Conservation (phyloP, 2,888 invertebrate species). For the Ypsolopha sequella region DNA sequence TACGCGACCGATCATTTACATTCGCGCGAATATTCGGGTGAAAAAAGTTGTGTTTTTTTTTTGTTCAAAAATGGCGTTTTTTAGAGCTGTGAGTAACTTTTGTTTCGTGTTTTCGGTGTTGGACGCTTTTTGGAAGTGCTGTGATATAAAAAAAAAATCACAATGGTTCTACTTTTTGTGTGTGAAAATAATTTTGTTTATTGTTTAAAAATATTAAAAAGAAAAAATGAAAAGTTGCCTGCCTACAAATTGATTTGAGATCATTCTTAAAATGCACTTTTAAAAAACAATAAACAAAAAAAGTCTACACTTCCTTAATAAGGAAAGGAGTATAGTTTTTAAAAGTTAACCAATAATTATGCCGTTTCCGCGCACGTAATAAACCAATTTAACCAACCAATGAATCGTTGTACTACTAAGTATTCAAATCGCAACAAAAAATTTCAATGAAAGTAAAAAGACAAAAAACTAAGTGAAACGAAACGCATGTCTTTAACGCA, state of each 20-base stretch:
- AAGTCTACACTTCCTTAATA: too few species aligned
- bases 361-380: too few species aligned
- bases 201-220: too few species aligned
- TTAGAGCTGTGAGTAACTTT: slow-evolving; percentile 2
- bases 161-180: neutral
- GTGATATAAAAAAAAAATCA: neutral
- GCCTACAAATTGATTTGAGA: too few species aligned
- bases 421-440: neutral
- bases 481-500: neutral
- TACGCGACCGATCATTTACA: slow-evolving; percentile 23
- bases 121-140: too few species aligned
- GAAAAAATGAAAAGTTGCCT: too few species aligned
- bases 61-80: slow-evolving; percentile 2
- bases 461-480: neutral
- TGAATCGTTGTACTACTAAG: too few species aligned
- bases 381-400: too few species aligned
- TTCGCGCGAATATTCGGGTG: slow-evolving; percentile 2
- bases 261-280: too few species aligned
- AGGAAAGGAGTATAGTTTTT: too few species aligned
- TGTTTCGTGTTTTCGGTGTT: neutral
- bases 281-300: too few species aligned
- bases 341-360: too few species aligned
- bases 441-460: neutral
- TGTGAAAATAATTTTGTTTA: neutral
- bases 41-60: neutral